Evolutionary conservation across 2,888 invertebrate species (phyloP).

Genomic region (Pterostichus niger): DNA sequence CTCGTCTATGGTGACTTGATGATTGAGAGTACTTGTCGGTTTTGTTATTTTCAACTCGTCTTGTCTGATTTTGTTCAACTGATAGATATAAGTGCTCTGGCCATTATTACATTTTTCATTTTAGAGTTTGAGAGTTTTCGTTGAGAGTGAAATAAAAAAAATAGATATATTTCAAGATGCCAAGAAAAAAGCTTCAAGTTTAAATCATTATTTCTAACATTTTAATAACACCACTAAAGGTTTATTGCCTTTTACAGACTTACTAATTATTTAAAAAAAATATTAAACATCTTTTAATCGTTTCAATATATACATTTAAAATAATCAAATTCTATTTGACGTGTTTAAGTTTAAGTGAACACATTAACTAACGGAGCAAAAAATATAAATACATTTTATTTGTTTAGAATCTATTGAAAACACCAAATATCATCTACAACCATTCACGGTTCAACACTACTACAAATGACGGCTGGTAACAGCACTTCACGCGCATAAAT

Average conservation of each 20-base stretch:
- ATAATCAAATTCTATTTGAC: too few relatives aligned
- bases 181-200: not conserved
- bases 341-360: too few relatives aligned
- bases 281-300: too few relatives aligned
- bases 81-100: conserved; percentile 13
- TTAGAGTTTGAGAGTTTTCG: not conserved
- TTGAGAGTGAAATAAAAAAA: conserved; percentile 3
- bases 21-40: conserved; percentile 53
- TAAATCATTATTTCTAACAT: not conserved
- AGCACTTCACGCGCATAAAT: too few relatives aligned
- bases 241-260: not conserved
- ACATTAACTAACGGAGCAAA: too few relatives aligned
- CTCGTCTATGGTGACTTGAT: conserved; percentile 42
- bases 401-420: too few relatives aligned
- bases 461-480: too few relatives aligned
- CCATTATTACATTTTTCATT: conserved; percentile 24
- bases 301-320: too few relatives aligned
- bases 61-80: conserved; percentile 19
- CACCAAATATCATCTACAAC: too few relatives aligned
- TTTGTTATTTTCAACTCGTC: conserved; percentile 38
- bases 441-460: too few relatives aligned
- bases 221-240: not conserved
- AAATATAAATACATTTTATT: too few relatives aligned
- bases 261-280: not conserved
- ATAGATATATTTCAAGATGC: too few relatives aligned